Base-by-base conservation (phyloP, 2,113 vertebrate species). In the Ammodytes dubius region DNA sequence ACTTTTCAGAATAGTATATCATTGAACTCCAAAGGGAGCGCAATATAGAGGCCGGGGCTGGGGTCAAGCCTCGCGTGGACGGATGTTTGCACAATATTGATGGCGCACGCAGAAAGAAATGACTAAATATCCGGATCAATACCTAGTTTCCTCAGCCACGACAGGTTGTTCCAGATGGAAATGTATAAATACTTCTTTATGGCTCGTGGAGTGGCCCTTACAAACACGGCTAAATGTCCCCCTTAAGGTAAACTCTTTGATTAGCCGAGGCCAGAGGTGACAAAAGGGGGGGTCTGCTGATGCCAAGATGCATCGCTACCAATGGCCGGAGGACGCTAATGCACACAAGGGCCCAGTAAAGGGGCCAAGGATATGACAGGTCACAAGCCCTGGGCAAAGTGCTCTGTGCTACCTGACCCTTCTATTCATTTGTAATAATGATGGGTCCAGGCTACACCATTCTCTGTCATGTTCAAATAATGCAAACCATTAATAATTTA, bases 61-160 rank as follows among this genome's bases (percentile, higher is more conserved):
- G 96, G 98, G 98, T 99, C 97, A 99, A 97, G 95, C 96, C 96
- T 94, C 89, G 94, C 95, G 95, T 96, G 96, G 96, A 96, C 93
- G 92, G 94, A 96, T 95, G 95, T 96, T 97, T 97, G 97, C 96
- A 95, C 77, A 95, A 95, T 99, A 98, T 98, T 96, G 97, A 99
- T 97, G 96, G 96, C 89, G 87, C 79, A 95, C 90, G 94, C 95
- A 93, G 96, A 97, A 97, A 97, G 97, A 98, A 99, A 99, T 99
- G 96, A 97, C 97, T 96, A 96, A 97, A 98, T 97, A 97, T 96
- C 95, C 94, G 95, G 97, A 99, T 99, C 98, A 97, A 99, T 99
- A 99, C 95, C 96, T 98, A 96, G 97, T 98, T 99, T 99, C 96
- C 96, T 95, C 92, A 76, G 82, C 91, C 82, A 94, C 93, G 96